phyloP scores from a whole-genome alignment of 1,140 invertebrate species.

The Hypothenemus hampei region DNA sequence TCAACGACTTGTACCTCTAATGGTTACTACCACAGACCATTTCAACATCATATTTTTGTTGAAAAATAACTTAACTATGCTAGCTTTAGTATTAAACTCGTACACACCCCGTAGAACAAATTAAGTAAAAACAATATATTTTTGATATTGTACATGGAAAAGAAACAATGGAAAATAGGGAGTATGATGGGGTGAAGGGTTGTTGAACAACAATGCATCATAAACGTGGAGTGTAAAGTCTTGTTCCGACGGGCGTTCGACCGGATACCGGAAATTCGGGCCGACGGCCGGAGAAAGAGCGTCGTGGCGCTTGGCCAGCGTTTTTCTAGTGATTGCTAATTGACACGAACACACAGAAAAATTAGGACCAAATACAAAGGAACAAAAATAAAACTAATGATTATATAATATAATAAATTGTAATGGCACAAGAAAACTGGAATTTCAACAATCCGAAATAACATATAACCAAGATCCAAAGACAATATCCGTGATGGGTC shows the following conservation, averaged over 20 bases:
- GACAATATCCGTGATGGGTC: background rate
- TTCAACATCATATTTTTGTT: too few relatives aligned
- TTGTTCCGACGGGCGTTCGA: slow-evolving; percentile 41
- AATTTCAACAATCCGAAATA: background rate
- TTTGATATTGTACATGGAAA: too few relatives aligned
- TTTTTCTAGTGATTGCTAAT: background rate
- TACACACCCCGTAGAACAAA: too few relatives aligned
- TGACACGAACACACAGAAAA: background rate
- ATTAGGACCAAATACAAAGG: background rate
- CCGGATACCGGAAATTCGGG: slow-evolving; percentile 43
- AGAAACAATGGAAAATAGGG: too few relatives aligned
- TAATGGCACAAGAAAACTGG: background rate
- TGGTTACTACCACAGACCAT: too few relatives aligned
- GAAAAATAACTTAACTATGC: too few relatives aligned
- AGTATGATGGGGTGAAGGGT: too few relatives aligned
- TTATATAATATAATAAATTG: background rate
- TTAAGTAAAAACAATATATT: too few relatives aligned
- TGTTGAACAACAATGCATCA: too few relatives aligned
- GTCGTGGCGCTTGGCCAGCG: slow-evolving; percentile 28
- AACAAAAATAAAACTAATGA: background rate
- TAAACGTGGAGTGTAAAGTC: slow-evolving; percentile 42
- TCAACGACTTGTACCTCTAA: too few relatives aligned
- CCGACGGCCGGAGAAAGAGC: slow-evolving; percentile 43
- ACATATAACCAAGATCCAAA: background rate
- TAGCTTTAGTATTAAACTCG: too few relatives aligned